Percentiles rank a stretch among this genome's conserved stretches.
These are phyloP conservation scores for Drosophila asahinai DNA, from an alignment of 1,140 invertebrate genomes.

Conservation along the genomic window DNA sequence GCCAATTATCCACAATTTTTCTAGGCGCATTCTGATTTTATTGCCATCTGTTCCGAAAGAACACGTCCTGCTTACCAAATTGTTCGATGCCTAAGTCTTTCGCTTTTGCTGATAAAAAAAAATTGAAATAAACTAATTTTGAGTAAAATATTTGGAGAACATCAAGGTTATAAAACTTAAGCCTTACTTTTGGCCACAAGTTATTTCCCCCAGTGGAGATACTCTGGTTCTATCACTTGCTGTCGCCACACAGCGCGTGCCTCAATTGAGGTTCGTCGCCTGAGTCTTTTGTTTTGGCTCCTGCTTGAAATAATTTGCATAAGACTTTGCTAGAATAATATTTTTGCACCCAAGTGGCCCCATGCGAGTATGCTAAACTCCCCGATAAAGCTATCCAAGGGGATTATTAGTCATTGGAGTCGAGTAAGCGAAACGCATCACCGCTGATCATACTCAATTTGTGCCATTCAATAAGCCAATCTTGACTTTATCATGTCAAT, in stretches of 20 bases:
- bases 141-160: fast-evolving
- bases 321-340: slow-evolving; percentile 59
- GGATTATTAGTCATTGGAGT: slow-evolving; percentile 18
- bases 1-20: too few species aligned
- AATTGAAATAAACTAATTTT: too few species aligned
- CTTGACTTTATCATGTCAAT: slow-evolving; percentile 39
- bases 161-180: background rate
- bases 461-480: slow-evolving; percentile 5
- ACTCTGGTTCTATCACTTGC: slow-evolving; percentile 12
- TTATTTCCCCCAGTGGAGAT: slow-evolving; percentile 6
- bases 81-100: slow-evolving; percentile 12
- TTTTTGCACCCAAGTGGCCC: slow-evolving; percentile 45
- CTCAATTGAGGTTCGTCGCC: slow-evolving; percentile 56
- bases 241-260: slow-evolving; percentile 48
- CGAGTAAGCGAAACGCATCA: background rate
- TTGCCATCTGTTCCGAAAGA: background rate
- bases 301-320: slow-evolving; percentile 60
- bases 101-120: background rate
- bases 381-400: background rate
- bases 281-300: slow-evolving; percentile 60
- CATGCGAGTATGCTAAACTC: slow-evolving; percentile 49
- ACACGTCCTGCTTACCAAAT: background rate
- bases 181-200: fast-evolving
- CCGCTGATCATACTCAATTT: background rate
- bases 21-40: too few species aligned